phyloP scores from a whole-genome alignment of 2,113 vertebrate species.

The Rhinoptilus africanus region DNA sequence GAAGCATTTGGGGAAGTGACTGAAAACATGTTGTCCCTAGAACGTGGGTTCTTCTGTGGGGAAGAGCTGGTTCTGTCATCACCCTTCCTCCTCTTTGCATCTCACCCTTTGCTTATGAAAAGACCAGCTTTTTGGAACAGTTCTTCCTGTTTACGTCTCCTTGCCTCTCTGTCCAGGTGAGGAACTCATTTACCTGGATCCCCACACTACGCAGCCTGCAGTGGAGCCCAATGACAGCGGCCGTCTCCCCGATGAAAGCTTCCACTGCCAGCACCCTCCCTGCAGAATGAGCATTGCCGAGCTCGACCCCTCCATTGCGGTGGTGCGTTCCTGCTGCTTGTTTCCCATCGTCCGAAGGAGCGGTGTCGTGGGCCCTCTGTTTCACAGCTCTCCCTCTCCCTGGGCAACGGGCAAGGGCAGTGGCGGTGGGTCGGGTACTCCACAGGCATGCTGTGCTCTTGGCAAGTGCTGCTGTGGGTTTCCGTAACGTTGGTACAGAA shows the following conservation, averaged over 20 bases:
- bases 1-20: background rate
- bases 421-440: background rate
- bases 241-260: conserved; percentile 86
- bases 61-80: background rate
- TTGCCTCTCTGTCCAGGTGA: conserved; percentile 75
- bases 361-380: background rate
- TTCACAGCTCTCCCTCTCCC: background rate
- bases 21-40: background rate
- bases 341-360: fast-evolving
- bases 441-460: background rate
- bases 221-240: conserved; percentile 81
- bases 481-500: fast-evolving
- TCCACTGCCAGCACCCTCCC: conserved; percentile 96
- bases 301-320: conserved; percentile 95
- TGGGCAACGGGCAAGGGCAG: background rate
- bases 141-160: background rate
- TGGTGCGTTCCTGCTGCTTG: conserved; percentile 74
- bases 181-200: conserved; percentile 95
- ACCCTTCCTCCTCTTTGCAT: background rate
- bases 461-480: background rate
- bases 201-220: conserved; percentile 91
- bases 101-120: background rate
- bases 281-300: conserved; percentile 95
- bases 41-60: background rate
- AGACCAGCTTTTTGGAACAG: background rate